phyloP scores from a whole-genome alignment of 1,140 invertebrate species.

The Drosophila pandora region DNA sequence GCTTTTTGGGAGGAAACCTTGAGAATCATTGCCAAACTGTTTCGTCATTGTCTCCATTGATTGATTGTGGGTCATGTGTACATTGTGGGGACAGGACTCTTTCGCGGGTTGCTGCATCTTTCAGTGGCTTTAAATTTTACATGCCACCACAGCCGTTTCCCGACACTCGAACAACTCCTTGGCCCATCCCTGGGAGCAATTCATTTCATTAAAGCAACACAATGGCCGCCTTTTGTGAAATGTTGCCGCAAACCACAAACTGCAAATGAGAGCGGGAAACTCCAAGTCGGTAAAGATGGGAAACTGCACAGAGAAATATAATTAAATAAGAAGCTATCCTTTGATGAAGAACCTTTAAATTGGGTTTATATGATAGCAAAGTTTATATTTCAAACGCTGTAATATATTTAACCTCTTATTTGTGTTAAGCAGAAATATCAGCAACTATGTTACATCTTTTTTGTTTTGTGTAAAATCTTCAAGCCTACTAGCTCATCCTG shows the following conservation, averaged over 20 bases:
- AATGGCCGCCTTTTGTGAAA: conserved; percentile 71
- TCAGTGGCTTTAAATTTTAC: conserved; percentile 65
- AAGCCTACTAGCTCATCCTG: conserved; percentile 30
- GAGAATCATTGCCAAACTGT: conserved; percentile 26
- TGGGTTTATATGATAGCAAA: too few species aligned
- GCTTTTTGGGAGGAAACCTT: conserved; percentile 23
- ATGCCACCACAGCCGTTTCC: conserved; percentile 20
- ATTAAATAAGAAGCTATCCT: background rate
- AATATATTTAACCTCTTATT: background rate
- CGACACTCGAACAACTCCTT: conserved; percentile 35
- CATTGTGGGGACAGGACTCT: conserved; percentile 32
- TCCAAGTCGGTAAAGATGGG: conserved; percentile 12
- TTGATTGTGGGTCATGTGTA: conserved; percentile 75
- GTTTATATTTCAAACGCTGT: too few species aligned
- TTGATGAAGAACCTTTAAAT: background rate
- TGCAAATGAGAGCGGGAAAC: conserved; percentile 54
- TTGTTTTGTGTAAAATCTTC: conserved; percentile 27
- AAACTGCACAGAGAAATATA: background rate
- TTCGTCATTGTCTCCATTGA: conserved; percentile 39
- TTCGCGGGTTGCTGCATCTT: conserved; percentile 52
- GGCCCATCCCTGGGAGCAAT: conserved; percentile 60
- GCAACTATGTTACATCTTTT: background rate
- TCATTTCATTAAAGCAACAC: conserved; percentile 80
- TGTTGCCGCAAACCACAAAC: conserved; percentile 67
- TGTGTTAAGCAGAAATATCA: background rate